Evolutionary conservation across 2,888 invertebrate species (phyloP).

Genomic region (Rhagium mordax): DNA sequence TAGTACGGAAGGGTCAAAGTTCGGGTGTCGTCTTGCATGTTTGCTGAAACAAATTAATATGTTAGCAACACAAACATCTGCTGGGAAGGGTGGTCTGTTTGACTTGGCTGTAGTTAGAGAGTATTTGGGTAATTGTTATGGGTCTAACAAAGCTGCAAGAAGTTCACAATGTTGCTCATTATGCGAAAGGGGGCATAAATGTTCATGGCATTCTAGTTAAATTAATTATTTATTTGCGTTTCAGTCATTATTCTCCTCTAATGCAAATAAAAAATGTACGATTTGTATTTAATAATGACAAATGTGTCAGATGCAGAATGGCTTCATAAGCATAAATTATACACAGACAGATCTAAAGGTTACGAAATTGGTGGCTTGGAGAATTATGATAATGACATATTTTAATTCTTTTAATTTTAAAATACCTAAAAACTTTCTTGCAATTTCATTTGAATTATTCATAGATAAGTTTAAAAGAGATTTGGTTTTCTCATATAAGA

Average conservation of each 20-base stretch:
- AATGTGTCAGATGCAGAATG: not conserved
- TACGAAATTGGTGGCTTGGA: too few species aligned
- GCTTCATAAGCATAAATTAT: not conserved
- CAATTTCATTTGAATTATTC: too few species aligned
- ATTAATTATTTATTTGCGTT: slow-evolving; percentile 32
- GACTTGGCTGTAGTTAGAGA: slow-evolving; percentile 47
- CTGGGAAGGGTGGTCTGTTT: slow-evolving; percentile 40
- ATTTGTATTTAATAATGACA: not conserved
- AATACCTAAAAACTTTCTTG: too few species aligned
- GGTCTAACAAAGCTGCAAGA: slow-evolving; percentile 24
- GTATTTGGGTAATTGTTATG: slow-evolving; percentile 46
- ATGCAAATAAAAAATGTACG: not conserved
- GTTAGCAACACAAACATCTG: slow-evolving; percentile 34
- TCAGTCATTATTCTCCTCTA: not conserved
- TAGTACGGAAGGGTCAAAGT: slow-evolving; percentile 75
- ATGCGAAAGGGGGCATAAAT: not conserved
- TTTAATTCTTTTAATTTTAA: too few species aligned
- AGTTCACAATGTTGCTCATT: slow-evolving; percentile 15
- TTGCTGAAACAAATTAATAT: slow-evolving; percentile 49
- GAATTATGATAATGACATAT: too few species aligned
- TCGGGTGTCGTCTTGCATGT: slow-evolving; percentile 63
- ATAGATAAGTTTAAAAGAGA: too few species aligned
- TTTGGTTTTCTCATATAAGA: too few species aligned
- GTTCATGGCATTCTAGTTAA: slow-evolving; percentile 16
- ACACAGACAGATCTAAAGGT: not conserved